phyloP scores from a whole-genome alignment of 2,888 invertebrate species.

The Bruchidius siliquastri region DNA sequence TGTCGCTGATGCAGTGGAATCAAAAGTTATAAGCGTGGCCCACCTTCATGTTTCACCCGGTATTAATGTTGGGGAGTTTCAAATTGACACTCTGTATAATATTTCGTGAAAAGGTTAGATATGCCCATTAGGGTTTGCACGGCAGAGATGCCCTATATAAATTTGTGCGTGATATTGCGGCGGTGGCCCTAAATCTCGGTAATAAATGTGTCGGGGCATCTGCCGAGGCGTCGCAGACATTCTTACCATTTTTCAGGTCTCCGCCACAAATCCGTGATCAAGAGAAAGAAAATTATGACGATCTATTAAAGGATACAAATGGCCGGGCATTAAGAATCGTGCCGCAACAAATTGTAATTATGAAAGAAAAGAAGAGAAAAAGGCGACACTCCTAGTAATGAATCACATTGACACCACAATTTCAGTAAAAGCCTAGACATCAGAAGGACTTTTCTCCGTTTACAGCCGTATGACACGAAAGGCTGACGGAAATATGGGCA shows the following conservation, averaged over 20 bases:
- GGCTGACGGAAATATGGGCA: slow-evolving; percentile 26
- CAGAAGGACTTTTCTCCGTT: slow-evolving; percentile 26
- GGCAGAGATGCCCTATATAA: background rate
- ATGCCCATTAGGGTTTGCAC: background rate
- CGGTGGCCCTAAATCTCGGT: background rate
- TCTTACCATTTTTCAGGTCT: background rate
- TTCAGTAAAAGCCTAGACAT: slow-evolving; percentile 43
- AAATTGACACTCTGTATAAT: no score
- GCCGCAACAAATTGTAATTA: slow-evolving; percentile 18
- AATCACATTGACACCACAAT: slow-evolving; percentile 44
- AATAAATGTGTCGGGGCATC: background rate
- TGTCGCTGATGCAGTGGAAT: no score
- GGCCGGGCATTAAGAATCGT: slow-evolving; percentile 11
- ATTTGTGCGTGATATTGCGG: background rate
- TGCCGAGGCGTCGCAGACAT: background rate
- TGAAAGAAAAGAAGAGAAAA: slow-evolving; percentile 20
- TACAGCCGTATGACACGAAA: slow-evolving; percentile 44
- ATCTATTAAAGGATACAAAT: slow-evolving; percentile 19
- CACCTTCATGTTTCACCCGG: no score
- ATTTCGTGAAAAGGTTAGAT: background rate
- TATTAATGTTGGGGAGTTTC: no score
- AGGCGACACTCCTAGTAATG: slow-evolving; percentile 31
- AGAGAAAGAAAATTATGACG: slow-evolving; percentile 13
- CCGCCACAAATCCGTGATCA: background rate
- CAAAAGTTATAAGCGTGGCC: no score